Percentiles rank a stretch among this genome's conserved stretches.
Conservation (phyloP, 2,113 vertebrate species). For the Meles meles region DNA sequence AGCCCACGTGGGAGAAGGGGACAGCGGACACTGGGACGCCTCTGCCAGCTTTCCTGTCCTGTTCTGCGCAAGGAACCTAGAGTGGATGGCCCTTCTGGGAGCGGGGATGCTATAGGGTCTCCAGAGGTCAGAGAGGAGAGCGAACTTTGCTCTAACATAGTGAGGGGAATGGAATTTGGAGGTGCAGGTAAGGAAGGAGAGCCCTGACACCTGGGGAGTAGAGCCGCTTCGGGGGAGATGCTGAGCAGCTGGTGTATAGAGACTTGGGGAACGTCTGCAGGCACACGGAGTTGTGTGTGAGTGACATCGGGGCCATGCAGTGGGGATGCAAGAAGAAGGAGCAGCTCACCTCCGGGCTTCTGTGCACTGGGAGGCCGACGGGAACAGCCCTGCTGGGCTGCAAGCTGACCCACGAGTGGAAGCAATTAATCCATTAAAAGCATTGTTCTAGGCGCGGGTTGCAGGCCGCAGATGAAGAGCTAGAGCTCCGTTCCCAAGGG, state of each 20-base stretch:
- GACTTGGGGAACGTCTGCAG: background rate
- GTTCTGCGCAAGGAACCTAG: background rate
- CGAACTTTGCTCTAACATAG: background rate
- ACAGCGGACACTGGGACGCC: background rate
- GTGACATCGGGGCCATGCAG: background rate
- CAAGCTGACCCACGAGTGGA: background rate
- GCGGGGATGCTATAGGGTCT: background rate
- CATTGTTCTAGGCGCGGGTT: background rate
- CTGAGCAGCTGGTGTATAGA: rapidly evolving
- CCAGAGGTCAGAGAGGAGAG: background rate
- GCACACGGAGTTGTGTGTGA: rapidly evolving
- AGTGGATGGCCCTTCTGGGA: background rate
- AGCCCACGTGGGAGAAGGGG: background rate
- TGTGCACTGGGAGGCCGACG: rapidly evolving
- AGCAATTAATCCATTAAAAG: background rate
- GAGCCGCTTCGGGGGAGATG: no score
- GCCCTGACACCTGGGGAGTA: background rate
- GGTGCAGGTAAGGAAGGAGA: background rate
- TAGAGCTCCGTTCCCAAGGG: background rate
- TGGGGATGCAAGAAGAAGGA: background rate
- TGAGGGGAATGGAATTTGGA: background rate
- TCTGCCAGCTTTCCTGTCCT: background rate
- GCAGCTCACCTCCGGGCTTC: background rate
- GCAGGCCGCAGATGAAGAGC: background rate
- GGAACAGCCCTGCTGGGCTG: background rate